phyloP scores from a whole-genome alignment of 2,888 invertebrate genomes.

The Andrena haemorrhoa region DNA sequence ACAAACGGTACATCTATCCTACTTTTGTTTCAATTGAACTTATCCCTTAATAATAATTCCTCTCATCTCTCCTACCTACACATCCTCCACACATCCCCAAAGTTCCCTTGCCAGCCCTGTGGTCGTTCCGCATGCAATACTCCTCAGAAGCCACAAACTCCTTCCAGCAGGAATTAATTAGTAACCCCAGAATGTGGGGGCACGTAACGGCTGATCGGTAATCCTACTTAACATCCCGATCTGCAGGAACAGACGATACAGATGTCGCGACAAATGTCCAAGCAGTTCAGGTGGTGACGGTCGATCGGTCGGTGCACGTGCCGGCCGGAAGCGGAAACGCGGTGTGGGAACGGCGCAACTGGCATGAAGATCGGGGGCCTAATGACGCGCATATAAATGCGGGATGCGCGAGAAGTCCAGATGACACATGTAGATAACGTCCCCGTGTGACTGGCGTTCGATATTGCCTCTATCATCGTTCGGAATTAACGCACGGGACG shows the following conservation, averaged over 20 bases:
- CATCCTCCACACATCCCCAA: no score
- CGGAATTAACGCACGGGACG: constrained; percentile 29
- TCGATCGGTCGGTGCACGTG: constrained; percentile 76
- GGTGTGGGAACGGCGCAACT: constrained; percentile 79
- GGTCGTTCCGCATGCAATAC: not conserved
- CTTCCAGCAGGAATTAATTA: not conserved
- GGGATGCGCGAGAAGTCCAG: constrained; percentile 71
- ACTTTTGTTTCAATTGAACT: no score
- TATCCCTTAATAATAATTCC: no score
- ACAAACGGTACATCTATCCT: no score
- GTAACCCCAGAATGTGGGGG: not conserved
- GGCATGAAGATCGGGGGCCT: constrained; percentile 64
- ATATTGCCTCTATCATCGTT: constrained; percentile 51
- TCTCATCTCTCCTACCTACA: no score
- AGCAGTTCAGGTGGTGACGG: constrained; percentile 62
- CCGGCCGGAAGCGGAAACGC: constrained; percentile 81
- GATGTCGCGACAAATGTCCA: constrained; percentile 62
- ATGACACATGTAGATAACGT: constrained; percentile 76
- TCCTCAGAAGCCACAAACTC: not conserved
- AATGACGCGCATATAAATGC: constrained; percentile 80
- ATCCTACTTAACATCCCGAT: constrained; percentile 47
- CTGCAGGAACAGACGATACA: constrained; percentile 46
- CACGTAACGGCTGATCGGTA: constrained; percentile 13
- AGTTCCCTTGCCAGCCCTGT: no score
- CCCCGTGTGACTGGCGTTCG: constrained; percentile 65